Evolutionary conservation across 2,888 invertebrate genomes (phyloP), one percentile per base, ranked within the genome.

Genomic region (Drosophila pegasa): DNA sequence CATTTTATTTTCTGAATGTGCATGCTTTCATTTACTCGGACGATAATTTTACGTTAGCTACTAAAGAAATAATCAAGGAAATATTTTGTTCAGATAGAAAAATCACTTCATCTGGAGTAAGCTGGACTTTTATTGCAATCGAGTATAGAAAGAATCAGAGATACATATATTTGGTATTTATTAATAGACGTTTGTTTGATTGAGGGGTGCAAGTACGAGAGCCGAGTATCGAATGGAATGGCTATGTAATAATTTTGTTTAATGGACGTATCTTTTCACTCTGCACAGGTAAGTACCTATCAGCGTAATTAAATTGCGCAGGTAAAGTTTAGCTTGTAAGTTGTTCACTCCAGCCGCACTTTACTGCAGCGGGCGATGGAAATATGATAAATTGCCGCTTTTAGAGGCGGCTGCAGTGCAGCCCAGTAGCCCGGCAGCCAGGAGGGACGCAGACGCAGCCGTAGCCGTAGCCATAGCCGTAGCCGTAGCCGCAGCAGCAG

Each of bases 301-400:
- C 73, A 63, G 52, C 57, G 67, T 80, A 83, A 88, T 83, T 83
- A 83, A 83, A 83, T 88, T 88, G 78, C 55, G 25, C 43, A 43
- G 55, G 41, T 37, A 65, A 58, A 62, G 75, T 75, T 65, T 57
- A 62, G 47, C 48, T 48, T 55, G 52, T 77, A 62, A 67, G 45
- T 75, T 63, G 57, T 50, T 37, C 57, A 51, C 55, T 71, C 45
- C 33, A 63, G 68, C 66, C 67, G 65, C 83, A 82, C 62, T 69
- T 86, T 67, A 78, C 58, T 55, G 60, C 47, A 41, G 62, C 62
- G 64, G 52, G 62, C 67, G 67, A 68, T 71, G 75, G 69, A 71
- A 88, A 88, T 82, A 84, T 85, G 89, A 85, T 88, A 85, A 85
- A 85, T 88, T 77, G 69, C 67, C 72, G 66, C 66, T 67, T 51